These are phyloP conservation scores for Platygyra sinensis DNA, from an alignment of 64 coral and sea anemone genomes.

Conservation along the genomic window DNA sequence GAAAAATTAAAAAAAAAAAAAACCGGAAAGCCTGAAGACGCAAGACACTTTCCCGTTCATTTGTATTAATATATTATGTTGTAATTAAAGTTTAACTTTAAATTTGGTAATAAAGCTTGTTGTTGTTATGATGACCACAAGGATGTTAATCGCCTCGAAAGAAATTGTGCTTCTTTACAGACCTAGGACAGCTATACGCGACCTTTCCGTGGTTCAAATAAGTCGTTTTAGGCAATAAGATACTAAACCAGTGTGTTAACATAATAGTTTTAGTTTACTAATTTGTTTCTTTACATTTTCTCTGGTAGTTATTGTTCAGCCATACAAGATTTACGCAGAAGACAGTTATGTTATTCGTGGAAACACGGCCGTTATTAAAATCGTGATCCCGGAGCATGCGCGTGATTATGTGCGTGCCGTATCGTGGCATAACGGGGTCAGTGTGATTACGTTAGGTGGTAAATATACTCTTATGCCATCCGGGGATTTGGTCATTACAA, in stretches of 20 bases:
- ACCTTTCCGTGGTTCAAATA: not conserved
- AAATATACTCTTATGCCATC: slow-evolving; percentile 83
- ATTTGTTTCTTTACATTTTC: not conserved
- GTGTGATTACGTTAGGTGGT: slow-evolving; percentile 62
- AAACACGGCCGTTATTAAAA: slow-evolving; percentile 82
- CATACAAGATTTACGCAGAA: slow-evolving; percentile 66
- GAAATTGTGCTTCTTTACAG: too few relatives aligned
- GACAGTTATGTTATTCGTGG: slow-evolving; percentile 64
- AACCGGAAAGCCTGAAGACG: too few relatives aligned
- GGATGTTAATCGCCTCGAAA: too few relatives aligned
- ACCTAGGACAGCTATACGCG: not conserved
- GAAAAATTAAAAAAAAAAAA: too few relatives aligned
- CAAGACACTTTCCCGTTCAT: too few relatives aligned
- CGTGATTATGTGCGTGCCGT: slow-evolving; percentile 62
- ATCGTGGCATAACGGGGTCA: slow-evolving; percentile 69
- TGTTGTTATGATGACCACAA: too few relatives aligned
- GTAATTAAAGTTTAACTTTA: too few relatives aligned
- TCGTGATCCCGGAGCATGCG: slow-evolving; percentile 53
- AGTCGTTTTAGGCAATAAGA: not conserved
- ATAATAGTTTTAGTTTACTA: not conserved
- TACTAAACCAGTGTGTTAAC: too few relatives aligned
- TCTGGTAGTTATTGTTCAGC: slow-evolving; percentile 64
- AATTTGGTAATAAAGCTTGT: too few relatives aligned
- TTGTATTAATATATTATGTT: too few relatives aligned
- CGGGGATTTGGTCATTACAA: slow-evolving; percentile 86